Evolutionary conservation across 2,113 vertebrate genomes (phyloP).

Genomic region (Hemiprocne comata): DNA sequence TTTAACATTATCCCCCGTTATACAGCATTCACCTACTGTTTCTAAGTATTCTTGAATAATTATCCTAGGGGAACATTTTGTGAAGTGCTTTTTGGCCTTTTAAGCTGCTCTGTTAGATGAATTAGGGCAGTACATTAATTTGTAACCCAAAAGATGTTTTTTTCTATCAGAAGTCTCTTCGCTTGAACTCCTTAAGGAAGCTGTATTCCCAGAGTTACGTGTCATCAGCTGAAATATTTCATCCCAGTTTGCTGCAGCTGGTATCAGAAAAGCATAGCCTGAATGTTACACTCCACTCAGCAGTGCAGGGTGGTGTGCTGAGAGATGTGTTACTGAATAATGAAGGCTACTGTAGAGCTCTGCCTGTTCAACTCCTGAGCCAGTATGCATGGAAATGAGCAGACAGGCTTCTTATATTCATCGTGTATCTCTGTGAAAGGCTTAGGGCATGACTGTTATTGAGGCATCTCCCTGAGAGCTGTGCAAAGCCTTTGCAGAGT

Average conservation of each 20-base stretch:
- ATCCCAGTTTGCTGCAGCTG: neutral
- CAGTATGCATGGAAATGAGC: neutral
- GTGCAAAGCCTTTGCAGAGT: neutral
- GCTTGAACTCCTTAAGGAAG: neutral
- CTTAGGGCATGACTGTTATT: neutral
- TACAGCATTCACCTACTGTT: neutral
- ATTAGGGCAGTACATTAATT: neutral
- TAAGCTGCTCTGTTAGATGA: neutral
- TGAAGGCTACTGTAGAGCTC: neutral
- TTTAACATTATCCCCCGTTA: neutral
- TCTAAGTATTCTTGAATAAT: neutral
- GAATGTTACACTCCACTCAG: neutral
- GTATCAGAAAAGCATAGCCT: neutral
- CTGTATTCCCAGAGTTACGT: neutral
- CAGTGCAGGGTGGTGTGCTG: neutral
- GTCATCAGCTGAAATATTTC: neutral
- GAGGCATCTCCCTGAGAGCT: neutral
- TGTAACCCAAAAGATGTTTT: neutral
- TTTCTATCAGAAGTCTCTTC: neutral
- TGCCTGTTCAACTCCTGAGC: neutral
- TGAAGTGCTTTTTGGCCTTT: conserved; percentile 17
- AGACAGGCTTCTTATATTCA: neutral
- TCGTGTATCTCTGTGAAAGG: neutral
- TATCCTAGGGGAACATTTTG: neutral
- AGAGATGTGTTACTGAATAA: neutral